Evolutionary conservation across 2,797 vertebrate genomes (phyloP).

Genomic region (Lagorchestes hirsutus): DNA sequence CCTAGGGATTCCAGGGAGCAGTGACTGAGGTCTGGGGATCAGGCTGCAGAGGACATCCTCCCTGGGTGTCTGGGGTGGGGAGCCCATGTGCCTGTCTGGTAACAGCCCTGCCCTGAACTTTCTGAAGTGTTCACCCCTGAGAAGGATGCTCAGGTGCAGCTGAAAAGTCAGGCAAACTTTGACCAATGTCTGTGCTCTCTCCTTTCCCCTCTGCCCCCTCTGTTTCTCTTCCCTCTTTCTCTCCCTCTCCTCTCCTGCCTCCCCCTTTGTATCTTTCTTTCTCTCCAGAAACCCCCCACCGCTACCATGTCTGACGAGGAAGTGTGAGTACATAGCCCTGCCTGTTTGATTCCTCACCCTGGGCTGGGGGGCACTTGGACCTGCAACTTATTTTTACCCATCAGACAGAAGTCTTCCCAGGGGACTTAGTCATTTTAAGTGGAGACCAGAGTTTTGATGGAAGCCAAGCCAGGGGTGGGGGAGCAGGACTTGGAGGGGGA

Average conservation of each 20-base stretch:
- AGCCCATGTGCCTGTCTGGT: neutral
- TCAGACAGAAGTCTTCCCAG: neutral
- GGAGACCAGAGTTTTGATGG: neutral
- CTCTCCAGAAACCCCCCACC: constrained; percentile 83
- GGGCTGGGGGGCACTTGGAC: neutral
- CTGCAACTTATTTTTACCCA: neutral
- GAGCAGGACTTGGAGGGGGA: neutral
- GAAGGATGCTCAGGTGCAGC: neutral
- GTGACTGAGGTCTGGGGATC: too few species aligned
- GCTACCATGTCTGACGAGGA: constrained; percentile 97
- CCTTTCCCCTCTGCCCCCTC: neutral
- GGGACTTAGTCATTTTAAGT: neutral
- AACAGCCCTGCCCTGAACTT: too few species aligned
- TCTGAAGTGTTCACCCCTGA: neutral
- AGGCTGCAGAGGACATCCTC: neutral
- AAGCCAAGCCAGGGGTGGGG: neutral
- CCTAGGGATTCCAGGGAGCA: too few species aligned
- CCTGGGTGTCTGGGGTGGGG: neutral
- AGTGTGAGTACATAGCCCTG: constrained; percentile 89
- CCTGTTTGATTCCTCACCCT: neutral
- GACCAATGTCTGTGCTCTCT: neutral
- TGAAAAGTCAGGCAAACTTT: too few species aligned
- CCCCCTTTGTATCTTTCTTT: constrained; percentile 57
- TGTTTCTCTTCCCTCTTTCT: constrained; percentile 28
- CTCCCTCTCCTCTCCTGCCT: neutral